Evolutionary conservation across 1,140 invertebrate species (phyloP), one percentile per base, ranked within the genome.

Genomic region (Chrysopa pallens): DNA sequence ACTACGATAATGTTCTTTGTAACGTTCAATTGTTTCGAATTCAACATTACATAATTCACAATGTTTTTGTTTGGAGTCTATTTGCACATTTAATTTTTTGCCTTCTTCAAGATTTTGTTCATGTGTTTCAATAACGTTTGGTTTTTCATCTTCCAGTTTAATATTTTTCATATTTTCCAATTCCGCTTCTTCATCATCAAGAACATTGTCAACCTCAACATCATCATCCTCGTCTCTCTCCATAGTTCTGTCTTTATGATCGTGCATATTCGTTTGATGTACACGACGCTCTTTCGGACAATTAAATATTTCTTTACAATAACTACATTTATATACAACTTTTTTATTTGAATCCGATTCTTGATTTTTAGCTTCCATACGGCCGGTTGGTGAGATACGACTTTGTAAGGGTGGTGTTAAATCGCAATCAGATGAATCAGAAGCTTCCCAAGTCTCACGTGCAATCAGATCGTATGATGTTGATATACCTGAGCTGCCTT

Each of bases 381-480:
- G 15, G 12, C 40, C 40, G 28, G 44, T 43, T 3, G 41, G 14
- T 4, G 48, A 45, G 42, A 40, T 45, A 8, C 48, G 44, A 36
- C 48, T 49, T 37, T 48, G 50, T n/a, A 48, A 31, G 7, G 43
- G 45, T n/a, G 56, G 53, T 15, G 60, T 52, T 23, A 23, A 23
- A 38, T 72, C 70, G 31, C 63, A 63, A 46, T 77, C 74, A 0
- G 74, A 77, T n/a, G 69, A 70, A 47, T 79, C 75, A 0, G 74
- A 76, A 41, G 71, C 69, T 45, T 68, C 68, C 75, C 76, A 80
- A 46, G 68, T 72, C 50, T 78, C 76, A 2, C 74, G 63, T 0
- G 74, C 75, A 51, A 78, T 67, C 8, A 78, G 52, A 51, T 80
- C 74, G 50, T 77, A 78, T 1, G 74, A 72, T 31, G 73, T 70